These are phyloP conservation scores for Chorisops tibialis DNA, from an alignment of 2,888 invertebrate genomes.

Conservation along the genomic window DNA sequence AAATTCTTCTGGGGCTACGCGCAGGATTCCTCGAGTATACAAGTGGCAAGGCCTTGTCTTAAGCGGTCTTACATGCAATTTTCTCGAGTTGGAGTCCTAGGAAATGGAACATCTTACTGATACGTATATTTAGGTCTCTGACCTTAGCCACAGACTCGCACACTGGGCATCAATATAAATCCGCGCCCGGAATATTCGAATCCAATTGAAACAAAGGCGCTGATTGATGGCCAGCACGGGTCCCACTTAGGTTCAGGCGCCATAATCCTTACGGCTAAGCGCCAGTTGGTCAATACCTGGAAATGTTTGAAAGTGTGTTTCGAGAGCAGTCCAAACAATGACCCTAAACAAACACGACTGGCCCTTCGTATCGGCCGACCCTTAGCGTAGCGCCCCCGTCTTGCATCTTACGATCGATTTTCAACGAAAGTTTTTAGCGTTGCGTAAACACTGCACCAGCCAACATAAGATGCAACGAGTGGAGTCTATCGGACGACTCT, in stretches of 20 bases:
- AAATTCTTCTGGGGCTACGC: too few species aligned
- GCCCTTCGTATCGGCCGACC: too few species aligned
- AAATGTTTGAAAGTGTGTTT: constrained; percentile 16
- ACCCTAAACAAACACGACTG: constrained; percentile 11
- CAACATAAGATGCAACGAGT: neutral
- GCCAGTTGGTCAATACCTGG: constrained; percentile 24
- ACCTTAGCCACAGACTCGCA: neutral
- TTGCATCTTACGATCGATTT: neutral
- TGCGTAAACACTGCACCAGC: constrained; percentile 3
- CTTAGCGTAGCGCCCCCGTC: too few species aligned
- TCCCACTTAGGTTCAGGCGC: constrained; percentile 20
- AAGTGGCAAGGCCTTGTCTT: too few species aligned
- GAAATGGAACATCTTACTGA: constrained; percentile 16
- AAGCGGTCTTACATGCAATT: too few species aligned
- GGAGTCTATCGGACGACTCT: neutral
- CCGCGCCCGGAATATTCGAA: neutral
- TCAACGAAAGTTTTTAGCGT: constrained; percentile 14
- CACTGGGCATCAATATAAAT: neutral
- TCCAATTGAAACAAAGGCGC: neutral
- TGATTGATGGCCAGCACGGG: constrained; percentile 24
- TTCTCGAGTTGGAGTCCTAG: neutral
- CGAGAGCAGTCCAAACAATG: constrained; percentile 12
- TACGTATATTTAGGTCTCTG: neutral
- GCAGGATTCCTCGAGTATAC: too few species aligned
- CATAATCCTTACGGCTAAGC: constrained; percentile 24